Evolutionary conservation across 2,113 vertebrate species (phyloP), one percentile per base, ranked within the genome.

Genomic region (Fregata magnificens): DNA sequence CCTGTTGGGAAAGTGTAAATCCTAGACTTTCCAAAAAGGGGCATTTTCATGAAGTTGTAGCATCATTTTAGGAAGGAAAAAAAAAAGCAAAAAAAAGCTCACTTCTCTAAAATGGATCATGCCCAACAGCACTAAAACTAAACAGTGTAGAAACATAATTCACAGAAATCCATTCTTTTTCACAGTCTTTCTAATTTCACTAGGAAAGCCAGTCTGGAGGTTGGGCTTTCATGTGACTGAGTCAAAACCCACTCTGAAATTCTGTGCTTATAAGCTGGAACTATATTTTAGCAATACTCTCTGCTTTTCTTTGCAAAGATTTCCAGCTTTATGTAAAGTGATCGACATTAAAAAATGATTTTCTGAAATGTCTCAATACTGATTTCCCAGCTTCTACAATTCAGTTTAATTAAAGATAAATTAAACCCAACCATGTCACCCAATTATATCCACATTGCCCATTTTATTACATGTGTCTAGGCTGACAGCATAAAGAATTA

Each of bases 401-500:
- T 91, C 81, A 8, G 18, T 19, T 95, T 96, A 98, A 97, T 97
- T 96, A 91, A 96, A 98, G 86, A 70, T 95, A 96, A 97, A 98
- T 98, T 97, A 97, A 97, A 61, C 90, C 76, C 63, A 93, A 88
- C 94, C 66, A 77, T 97, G 79, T 96, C 65, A 96, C 80, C 78
- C 97, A 98, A 97, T 98, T 97, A 97, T 36, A 95, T 92, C 62
- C 29, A 81, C 52, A 78, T 74, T 96, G 82, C 86, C 59, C 11
- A 1, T 97, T 98, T 98, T 94, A 98, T 97, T 98, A 88, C 50
- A 47, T 55, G 40, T 96, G 78, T 97, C 70, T 94, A 96, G 49
- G 79, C 11, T 98, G 98, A 96, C 91, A 98, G 94, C 95, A 97
- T 97, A 97, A 98, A 97, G 94, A 96, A 97, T 95, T 96, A 73